Evolutionary conservation across 2,888 invertebrate genomes (phyloP).

Genomic region (Ypsolopha sequella): DNA sequence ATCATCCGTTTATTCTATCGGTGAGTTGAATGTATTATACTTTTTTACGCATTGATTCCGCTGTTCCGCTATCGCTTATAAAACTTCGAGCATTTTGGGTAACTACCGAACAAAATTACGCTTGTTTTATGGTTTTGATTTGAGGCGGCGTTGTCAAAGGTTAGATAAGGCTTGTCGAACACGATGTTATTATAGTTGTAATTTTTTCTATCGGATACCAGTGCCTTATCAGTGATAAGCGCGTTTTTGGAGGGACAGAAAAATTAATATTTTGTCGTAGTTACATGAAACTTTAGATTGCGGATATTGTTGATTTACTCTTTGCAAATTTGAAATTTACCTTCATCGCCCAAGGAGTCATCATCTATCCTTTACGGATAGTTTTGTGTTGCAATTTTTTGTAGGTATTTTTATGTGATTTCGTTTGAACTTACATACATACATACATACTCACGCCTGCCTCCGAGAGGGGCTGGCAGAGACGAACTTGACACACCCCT

Average conservation of each 20-base stretch:
- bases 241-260: constrained; percentile 27
- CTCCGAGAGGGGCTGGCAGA: too few relatives aligned
- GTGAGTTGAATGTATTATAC: too few relatives aligned
- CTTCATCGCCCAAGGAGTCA: too few relatives aligned
- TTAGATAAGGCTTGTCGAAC: constrained; percentile 47
- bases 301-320: constrained; percentile 4
- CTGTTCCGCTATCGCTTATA: background rate
- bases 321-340: too few relatives aligned
- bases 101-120: constrained; percentile 60
- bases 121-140: constrained; percentile 69
- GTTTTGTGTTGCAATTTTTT: too few relatives aligned
- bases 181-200: constrained; percentile 62
- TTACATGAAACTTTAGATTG: background rate
- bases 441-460: too few relatives aligned
- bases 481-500: too few relatives aligned
- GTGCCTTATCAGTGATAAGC: constrained; percentile 52
- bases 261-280: background rate
- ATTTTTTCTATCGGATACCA: constrained; percentile 66
- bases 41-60: too few relatives aligned
- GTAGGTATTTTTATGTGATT: too few relatives aligned
- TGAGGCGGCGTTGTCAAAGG: constrained; percentile 61
- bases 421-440: too few relatives aligned
- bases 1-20: too few relatives aligned
- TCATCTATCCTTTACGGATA: too few relatives aligned
- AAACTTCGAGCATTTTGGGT: constrained; percentile 18